Base-by-base conservation (phyloP, 2,888 invertebrate species). In the Thera britannica region DNA sequence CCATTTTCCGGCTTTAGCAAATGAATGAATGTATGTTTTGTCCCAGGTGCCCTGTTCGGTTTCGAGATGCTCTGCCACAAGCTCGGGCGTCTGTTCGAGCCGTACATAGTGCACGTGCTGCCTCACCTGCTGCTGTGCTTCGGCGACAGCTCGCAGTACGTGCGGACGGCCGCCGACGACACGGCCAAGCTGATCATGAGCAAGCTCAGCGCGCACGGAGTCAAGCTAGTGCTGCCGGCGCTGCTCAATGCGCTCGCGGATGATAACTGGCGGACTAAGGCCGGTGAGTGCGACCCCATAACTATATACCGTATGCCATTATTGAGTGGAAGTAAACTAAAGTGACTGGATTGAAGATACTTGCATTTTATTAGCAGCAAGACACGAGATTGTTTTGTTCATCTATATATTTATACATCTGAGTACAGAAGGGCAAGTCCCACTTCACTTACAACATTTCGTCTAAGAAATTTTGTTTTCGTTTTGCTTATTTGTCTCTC, bases 261-360 rank as follows among this genome's bases (percentile, higher is more conserved):
- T 87, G 99, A 99, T 90, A 98, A 99, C 12, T 99, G 99, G 99
- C 95, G 99, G 82, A 99, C 99, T 0, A 99, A 99, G 91, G 98
- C 98, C 6, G 98, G 97, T 96, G 62, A 58, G 87, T 69, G 8
- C 1, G 2, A 3, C 36, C 52, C 61, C 61, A 57, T 0, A 57
- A 35, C 8, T 3, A 8, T 1, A 44, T 56, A 9, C 41, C 38
- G 23, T 60, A 62, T 38, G 12, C 2, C 57, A 41, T 38, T 0
- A 63, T 8, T 12, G 11, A 1, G 23, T 57, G 49, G 11, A 48
- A 4, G 48, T 52, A 41, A 41, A 5, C 51, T 5, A 3, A 23
- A 48, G 44, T 35, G 2, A 48, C 48, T 35, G 6, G 51, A 51
- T 51, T 8, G 23, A 34, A 52, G 34, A 8, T 41, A 7, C 4